A percentile compares a stretch with the other conserved stretches of the same genome.
Evolutionary conservation across 2,888 invertebrate species (phyloP).

Genomic region (Idaea dimidiata): DNA sequence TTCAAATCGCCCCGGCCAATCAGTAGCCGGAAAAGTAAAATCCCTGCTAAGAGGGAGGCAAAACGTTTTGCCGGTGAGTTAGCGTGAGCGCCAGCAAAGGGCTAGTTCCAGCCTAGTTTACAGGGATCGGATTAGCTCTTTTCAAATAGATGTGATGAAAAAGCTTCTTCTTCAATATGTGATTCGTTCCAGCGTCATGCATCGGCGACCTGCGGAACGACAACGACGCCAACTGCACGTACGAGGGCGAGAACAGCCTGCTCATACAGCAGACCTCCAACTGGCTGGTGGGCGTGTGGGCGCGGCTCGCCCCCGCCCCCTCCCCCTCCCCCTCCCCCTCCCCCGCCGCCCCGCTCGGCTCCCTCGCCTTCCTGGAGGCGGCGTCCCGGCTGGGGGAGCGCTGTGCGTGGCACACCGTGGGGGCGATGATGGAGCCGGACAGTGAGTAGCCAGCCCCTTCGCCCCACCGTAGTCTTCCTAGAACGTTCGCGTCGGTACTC

Average conservation of each 20-base stretch:
- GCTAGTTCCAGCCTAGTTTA: too few relatives aligned
- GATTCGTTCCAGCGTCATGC: conserved; percentile 79
- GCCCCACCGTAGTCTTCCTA: too few relatives aligned
- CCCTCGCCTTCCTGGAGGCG: conserved; percentile 83
- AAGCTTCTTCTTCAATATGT: conserved; percentile 14
- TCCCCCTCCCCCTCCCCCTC: too few relatives aligned
- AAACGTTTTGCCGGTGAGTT: too few relatives aligned
- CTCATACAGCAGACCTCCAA: conserved; percentile 93
- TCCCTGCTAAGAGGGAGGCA: too few relatives aligned
- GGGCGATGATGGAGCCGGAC: conserved; percentile 75
- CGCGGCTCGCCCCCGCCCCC: conserved; percentile 52
- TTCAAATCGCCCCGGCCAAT: too few relatives aligned
- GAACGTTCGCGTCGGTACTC: too few relatives aligned
- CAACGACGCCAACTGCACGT: conserved; percentile 93
- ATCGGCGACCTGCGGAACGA: conserved; percentile 88
- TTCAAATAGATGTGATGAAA: too few relatives aligned
- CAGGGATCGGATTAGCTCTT: too few relatives aligned
- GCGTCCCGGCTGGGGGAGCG: conserved; percentile 76
- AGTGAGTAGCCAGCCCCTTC: too few relatives aligned
- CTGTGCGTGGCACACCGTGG: conserved; percentile 69
- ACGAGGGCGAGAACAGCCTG: conserved; percentile 95
- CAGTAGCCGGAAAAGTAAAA: too few relatives aligned
- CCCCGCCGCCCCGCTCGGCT: conserved; percentile 83
- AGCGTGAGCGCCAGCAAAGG: too few relatives aligned
- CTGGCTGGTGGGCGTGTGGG: conserved; percentile 87